Evolutionary conservation across 2,888 invertebrate genomes (phyloP).

Genomic region (Heliconius hortense): DNA sequence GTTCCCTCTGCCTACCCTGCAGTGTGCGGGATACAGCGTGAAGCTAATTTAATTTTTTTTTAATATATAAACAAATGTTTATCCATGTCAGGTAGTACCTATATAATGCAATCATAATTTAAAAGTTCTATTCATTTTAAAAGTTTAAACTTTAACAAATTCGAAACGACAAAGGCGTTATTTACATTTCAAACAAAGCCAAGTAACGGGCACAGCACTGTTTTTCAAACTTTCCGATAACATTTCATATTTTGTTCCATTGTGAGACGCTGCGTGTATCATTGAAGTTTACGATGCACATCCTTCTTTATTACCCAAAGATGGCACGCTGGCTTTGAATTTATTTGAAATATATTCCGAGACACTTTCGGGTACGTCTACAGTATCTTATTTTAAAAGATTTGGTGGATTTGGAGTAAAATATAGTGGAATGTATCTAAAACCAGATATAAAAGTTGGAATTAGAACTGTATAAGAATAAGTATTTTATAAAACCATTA

Average conservation of each 20-base stretch:
- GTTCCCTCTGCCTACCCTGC: no score
- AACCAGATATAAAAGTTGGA: not conserved
- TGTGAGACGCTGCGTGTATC: constrained; percentile 67
- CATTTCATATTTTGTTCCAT: constrained; percentile 66
- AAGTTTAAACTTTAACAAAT: not conserved
- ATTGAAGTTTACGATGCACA: constrained; percentile 70
- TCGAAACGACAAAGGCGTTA: constrained; percentile 11
- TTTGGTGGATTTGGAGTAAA: not conserved
- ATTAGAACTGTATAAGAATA: not conserved
- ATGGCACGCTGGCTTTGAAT: constrained; percentile 47
- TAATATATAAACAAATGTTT: no score
- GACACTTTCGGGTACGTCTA: constrained; percentile 30
- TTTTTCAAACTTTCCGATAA: constrained; percentile 58
- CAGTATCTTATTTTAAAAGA: constrained; percentile 24
- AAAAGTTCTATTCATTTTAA: not conserved
- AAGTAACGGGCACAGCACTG: constrained; percentile 49
- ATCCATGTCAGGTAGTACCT: no score
- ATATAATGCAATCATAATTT: not conserved
- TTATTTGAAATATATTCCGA: constrained; percentile 53
- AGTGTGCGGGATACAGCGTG: no score
- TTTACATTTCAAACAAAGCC: constrained; percentile 38
- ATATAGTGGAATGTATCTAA: not conserved
- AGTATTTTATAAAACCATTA: constrained; percentile 8
- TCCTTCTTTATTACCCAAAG: constrained; percentile 66
- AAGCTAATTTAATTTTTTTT: no score